These are phyloP conservation scores for Lycaena phlaeas DNA, from an alignment of 2,888 invertebrate species.

Conservation along the genomic window DNA sequence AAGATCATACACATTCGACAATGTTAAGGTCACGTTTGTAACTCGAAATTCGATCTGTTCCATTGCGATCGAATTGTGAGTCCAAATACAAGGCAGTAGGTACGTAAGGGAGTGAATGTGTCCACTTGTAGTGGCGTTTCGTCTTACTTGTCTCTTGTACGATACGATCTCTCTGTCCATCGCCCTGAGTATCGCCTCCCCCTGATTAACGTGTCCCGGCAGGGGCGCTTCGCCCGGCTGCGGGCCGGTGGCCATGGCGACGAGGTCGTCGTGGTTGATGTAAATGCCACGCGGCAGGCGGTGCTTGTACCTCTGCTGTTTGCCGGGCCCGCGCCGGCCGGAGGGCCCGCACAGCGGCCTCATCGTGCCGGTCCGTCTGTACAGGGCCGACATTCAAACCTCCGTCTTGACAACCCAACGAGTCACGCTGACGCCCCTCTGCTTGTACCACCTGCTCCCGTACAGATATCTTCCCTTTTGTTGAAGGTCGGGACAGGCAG, in stretches of 20 bases:
- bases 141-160: slow-evolving; percentile 95
- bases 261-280: slow-evolving; percentile 97
- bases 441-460: too few species aligned
- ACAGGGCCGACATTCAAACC: slow-evolving; percentile 49
- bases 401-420: slow-evolving; percentile 9
- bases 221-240: slow-evolving; percentile 70
- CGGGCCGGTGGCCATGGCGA: slow-evolving; percentile 88
- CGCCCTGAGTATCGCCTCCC: slow-evolving; percentile 89
- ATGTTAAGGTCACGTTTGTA: background rate
- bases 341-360: slow-evolving; percentile 84
- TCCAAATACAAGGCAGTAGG: background rate
- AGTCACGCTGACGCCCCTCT: background rate
- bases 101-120: slow-evolving; percentile 53
- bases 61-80: background rate
- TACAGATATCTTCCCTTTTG: too few species aligned
- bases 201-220: slow-evolving; percentile 74
- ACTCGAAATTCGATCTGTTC: background rate
- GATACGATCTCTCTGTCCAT: slow-evolving; percentile 96
- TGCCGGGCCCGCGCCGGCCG: slow-evolving; percentile 70
- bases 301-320: slow-evolving; percentile 78
- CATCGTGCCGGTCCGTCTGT: slow-evolving; percentile 86
- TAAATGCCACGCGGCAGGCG: slow-evolving; percentile 97
- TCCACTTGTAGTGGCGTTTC: slow-evolving; percentile 36
- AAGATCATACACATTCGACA: slow-evolving; percentile 1
- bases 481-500: too few species aligned